A percentile compares a stretch with the other conserved stretches of the same genome.
Evolutionary conservation across 37 sponge, comb jelly and placozoan species (phyloP).

Genomic region (Halisarca cf. caerulea): DNA sequence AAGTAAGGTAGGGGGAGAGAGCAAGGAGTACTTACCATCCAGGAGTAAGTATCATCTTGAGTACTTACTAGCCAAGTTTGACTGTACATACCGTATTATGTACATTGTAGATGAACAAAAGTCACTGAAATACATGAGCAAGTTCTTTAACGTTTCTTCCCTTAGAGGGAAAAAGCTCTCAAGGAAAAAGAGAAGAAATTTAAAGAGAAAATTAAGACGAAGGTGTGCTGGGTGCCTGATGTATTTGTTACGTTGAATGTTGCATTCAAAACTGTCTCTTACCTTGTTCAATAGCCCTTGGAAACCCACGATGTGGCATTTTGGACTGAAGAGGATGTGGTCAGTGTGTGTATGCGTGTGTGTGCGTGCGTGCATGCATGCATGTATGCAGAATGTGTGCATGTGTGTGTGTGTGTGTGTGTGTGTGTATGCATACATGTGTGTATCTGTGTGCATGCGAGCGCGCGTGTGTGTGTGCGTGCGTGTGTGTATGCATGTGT

Average conservation of each 20-base stretch:
- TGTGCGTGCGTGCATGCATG: too few species aligned
- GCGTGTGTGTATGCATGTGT: neutral
- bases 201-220: slow-evolving; percentile 32
- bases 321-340: slow-evolving; percentile 84
- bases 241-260: too few species aligned
- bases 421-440: neutral
- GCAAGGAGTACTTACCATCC: too few species aligned
- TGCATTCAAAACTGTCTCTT: too few species aligned
- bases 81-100: too few species aligned
- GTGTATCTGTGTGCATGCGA: neutral
- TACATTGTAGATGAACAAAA: too few species aligned
- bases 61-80: too few species aligned
- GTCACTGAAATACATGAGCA: too few species aligned
- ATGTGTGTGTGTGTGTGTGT: too few species aligned
- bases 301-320: slow-evolving; percentile 49
- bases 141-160: neutral
- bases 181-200: slow-evolving; percentile 62
- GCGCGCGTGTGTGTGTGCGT: neutral
- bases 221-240: neutral
- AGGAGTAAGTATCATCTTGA: too few species aligned
- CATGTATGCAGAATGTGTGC: too few species aligned
- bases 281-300: neutral
- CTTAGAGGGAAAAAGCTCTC: slow-evolving; percentile 49
- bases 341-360: neutral
- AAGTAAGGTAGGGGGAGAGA: too few species aligned